Conservation (phyloP, 2,113 vertebrate genomes). For the Oophaga pumilio region DNA sequence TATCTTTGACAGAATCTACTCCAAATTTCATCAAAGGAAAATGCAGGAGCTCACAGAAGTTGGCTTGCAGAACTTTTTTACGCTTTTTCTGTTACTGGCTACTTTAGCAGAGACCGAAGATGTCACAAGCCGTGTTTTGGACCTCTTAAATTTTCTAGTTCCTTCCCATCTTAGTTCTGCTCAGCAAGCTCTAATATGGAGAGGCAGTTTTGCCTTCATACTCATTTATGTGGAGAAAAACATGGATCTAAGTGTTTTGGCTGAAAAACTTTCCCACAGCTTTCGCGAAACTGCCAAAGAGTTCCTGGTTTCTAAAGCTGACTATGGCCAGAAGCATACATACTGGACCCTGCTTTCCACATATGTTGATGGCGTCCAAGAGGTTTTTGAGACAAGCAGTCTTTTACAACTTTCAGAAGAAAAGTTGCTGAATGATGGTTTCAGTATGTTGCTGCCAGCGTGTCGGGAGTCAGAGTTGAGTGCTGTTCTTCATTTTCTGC, state of each 20-base stretch:
- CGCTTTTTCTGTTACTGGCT: constrained; percentile 86
- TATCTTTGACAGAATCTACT: constrained; percentile 85
- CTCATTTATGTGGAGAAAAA: constrained; percentile 87
- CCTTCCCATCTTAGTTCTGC: constrained; percentile 67
- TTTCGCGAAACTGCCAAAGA: constrained; percentile 87
- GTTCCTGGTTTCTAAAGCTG: constrained; percentile 88
- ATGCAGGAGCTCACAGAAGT: constrained; percentile 91
- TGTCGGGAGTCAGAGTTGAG: constrained; percentile 86
- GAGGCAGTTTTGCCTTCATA: constrained; percentile 85
- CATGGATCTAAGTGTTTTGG: constrained; percentile 83
- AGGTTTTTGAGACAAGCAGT: constrained; percentile 89
- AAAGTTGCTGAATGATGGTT: constrained; percentile 90
- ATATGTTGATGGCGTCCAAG: constrained; percentile 89
- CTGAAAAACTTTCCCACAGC: constrained; percentile 78
- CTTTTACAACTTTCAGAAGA: constrained; percentile 86
- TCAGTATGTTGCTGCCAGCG: constrained; percentile 88
- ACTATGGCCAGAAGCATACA: constrained; percentile 76
- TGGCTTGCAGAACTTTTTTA: constrained; percentile 90
- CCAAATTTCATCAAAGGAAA: constrained; percentile 90
- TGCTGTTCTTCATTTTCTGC: constrained; percentile 83
- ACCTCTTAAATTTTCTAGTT: constrained; percentile 81
- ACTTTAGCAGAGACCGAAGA: constrained; percentile 84
- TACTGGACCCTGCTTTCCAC: constrained; percentile 88
- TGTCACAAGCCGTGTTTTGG: constrained; percentile 78
- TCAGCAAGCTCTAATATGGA: constrained; percentile 84